phyloP scores from a whole-genome alignment of 2,888 invertebrate genomes.

The Didymodactylos carnosus region DNA sequence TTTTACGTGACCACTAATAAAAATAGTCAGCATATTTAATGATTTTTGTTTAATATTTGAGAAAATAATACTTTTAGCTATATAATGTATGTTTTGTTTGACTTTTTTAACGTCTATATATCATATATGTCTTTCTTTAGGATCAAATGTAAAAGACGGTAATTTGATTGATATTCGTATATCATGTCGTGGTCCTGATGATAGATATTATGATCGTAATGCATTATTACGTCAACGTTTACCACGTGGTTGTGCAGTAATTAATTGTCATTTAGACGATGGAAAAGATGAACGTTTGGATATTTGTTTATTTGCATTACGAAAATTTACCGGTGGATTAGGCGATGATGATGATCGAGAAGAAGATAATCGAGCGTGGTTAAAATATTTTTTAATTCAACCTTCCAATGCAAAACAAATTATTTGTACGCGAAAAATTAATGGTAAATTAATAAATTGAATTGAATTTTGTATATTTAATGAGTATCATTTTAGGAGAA shows the following conservation, averaged over 20 bases:
- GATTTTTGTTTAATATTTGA: too few species aligned
- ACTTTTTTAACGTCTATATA: too few species aligned
- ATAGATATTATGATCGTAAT: constrained; percentile 29
- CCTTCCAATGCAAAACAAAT: background rate
- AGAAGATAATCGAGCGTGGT: constrained; percentile 19
- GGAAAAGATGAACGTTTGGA: background rate
- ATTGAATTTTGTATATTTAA: background rate
- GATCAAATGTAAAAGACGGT: background rate
- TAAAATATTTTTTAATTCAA: background rate
- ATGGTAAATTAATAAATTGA: too few species aligned
- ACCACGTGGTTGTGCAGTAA: constrained; percentile 20
- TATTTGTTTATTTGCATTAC: constrained; percentile 30
- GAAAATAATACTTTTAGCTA: too few species aligned
- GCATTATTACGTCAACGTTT: constrained; percentile 32
- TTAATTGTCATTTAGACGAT: background rate
- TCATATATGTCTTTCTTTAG: too few species aligned
- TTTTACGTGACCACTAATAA: too few species aligned
- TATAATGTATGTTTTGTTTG: too few species aligned
- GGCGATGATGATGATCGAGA: constrained; percentile 37
- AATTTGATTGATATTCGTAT: constrained; percentile 23
- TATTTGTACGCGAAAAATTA: background rate
- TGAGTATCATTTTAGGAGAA: constrained; percentile 27
- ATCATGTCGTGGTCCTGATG: constrained; percentile 28
- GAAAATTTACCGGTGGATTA: constrained; percentile 37
- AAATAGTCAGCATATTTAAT: too few species aligned